These are phyloP conservation scores for Cuculus canorus DNA, from an alignment of 2,797 vertebrate genomes.

Conservation along the genomic window DNA sequence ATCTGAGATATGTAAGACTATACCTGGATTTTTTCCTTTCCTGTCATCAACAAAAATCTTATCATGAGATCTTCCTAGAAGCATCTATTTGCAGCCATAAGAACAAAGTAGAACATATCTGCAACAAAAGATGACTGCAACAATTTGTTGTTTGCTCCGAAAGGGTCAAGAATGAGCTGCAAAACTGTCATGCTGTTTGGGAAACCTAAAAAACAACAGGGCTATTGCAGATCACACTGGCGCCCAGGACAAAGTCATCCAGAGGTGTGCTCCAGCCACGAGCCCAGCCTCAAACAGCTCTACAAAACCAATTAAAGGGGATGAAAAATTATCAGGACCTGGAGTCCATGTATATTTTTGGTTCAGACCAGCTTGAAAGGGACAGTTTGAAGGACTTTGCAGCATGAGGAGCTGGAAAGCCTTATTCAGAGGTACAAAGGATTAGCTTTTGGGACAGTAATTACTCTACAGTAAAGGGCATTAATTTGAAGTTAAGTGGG, in stretches of 20 bases:
- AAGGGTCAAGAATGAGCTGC: not conserved
- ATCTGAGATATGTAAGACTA: not conserved
- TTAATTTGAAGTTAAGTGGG: slow-evolving; percentile 1
- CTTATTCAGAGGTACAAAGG: slow-evolving; percentile 20
- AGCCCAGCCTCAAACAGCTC: not conserved
- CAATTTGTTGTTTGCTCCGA: not conserved
- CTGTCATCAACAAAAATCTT: not conserved
- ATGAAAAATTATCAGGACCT: not conserved
- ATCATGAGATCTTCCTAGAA: not conserved
- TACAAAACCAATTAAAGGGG: not conserved
- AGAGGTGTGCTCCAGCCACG: not conserved
- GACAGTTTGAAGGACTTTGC: slow-evolving; percentile 12
- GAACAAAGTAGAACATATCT: not conserved
- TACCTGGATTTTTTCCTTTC: not conserved
- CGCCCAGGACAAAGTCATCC: not conserved
- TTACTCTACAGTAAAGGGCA: slow-evolving; percentile 18
- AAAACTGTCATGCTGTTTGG: not conserved
- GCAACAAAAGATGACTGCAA: not conserved
- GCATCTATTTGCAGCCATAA: not conserved
- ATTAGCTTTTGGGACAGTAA: slow-evolving; percentile 32
- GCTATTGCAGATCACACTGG: not conserved
- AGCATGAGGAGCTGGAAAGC: not conserved
- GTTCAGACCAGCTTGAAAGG: slow-evolving; percentile 12
- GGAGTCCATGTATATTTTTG: not conserved
- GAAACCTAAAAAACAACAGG: not conserved